Evolutionary conservation across 2,888 invertebrate species (phyloP), one percentile per base, ranked within the genome.

Genomic region (Drosophila paracracens): DNA sequence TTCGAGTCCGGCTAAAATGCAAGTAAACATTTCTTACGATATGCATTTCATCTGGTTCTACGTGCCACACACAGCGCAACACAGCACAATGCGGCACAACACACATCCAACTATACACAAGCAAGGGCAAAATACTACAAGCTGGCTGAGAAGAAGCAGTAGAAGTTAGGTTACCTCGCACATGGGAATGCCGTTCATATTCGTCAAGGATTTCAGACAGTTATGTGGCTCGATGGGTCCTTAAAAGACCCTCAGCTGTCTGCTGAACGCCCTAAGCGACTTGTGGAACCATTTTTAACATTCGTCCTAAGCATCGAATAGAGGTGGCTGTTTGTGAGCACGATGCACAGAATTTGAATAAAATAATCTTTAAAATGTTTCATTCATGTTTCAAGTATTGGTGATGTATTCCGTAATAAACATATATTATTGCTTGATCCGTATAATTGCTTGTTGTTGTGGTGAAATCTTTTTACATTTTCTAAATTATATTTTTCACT

Each of bases 271-370:
- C 27, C 51, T 36, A 58, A 36, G 61, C 53, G 65, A 65, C 54
- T 52, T 53, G 38, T 25, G 25, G 50, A 50, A 66, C 72, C 75
- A 78, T 75, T 86, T 83, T 69, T 77, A 66, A 74, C 86, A 82
- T 82, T 29, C 29, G 38, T 38, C 46, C 46, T 16, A 10, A 38
- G n/a, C 38, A 16, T 38, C 36, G n/a, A 21, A 33, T 33, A n/a
- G 40, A 31, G 21, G n/a, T 40, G 21, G 16, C 21, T 21, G 16
- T 35, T n/a, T 53, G 5, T 16, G 16, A 25, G 8, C 31, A 29
- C 29, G n/a, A 25, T n/a, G 4, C 21, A 31, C 46, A 46, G 8
- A 7, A 46, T 46, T 21, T 25, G 7, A 46, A 46, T 46, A 7
- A 2, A 46, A 46, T 8, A 7, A 16, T 21, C 5, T 2, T 43